A percentile compares a stretch with the other conserved stretches of the same genome.
Conservation (phyloP, 1,140 invertebrate species). For the Anthonomus grandis region DNA sequence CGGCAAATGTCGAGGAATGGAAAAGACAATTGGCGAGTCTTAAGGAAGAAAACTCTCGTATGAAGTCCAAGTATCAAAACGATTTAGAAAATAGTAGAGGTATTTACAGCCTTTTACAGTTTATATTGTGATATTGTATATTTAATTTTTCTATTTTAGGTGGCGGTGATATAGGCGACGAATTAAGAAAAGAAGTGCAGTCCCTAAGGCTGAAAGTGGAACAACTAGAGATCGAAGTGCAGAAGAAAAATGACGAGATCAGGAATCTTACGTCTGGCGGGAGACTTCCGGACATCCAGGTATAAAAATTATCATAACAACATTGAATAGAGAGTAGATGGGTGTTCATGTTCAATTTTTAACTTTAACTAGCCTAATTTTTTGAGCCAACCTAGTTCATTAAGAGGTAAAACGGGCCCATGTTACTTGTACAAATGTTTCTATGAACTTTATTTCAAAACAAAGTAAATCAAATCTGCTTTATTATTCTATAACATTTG, state of each 20-base stretch:
- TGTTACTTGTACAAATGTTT: too few species aligned
- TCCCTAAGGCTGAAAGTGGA: slow-evolving; percentile 71
- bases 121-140: background rate
- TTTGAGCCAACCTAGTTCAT: too few species aligned
- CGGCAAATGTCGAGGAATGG: slow-evolving; percentile 97
- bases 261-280: slow-evolving; percentile 50
- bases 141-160: slow-evolving; percentile 32
- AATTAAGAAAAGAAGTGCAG: slow-evolving; percentile 56
- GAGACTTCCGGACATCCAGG: slow-evolving; percentile 36
- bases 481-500: too few species aligned
- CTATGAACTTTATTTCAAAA: too few species aligned
- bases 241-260: slow-evolving; percentile 76
- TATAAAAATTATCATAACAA: too few species aligned
- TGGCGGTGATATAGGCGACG: slow-evolving; percentile 49
- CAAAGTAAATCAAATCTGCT: too few species aligned
- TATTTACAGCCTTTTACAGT: slow-evolving; percentile 14
- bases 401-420: too few species aligned
- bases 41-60: slow-evolving; percentile 90
- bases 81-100: slow-evolving; percentile 71
- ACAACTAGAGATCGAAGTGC: slow-evolving; percentile 70
- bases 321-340: too few species aligned
- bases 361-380: too few species aligned
- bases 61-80: slow-evolving; percentile 71
- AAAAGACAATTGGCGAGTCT: slow-evolving; percentile 93
- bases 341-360: too few species aligned